A percentile compares a stretch with the other conserved stretches of the same genome.
These are phyloP conservation scores for Sebastes elongatus DNA, from an alignment of 2,797 vertebrate species.

Conservation along the genomic window DNA sequence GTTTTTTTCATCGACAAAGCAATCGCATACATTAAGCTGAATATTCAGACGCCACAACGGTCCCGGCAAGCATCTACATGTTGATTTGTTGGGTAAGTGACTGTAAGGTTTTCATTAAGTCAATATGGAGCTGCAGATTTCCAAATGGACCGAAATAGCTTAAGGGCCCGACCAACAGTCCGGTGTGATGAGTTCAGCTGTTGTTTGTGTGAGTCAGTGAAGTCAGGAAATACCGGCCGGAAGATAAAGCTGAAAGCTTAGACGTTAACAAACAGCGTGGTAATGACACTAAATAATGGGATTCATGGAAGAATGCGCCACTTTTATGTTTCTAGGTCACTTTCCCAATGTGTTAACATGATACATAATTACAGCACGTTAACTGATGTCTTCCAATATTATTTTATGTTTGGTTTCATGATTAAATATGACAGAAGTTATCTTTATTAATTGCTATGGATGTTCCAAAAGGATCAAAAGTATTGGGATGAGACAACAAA, in stretches of 20 bases:
- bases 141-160: constrained; percentile 16
- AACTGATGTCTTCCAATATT: background rate
- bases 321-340: background rate
- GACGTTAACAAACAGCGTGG: background rate
- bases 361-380: background rate
- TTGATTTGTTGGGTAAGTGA: constrained; percentile 32
- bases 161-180: constrained; percentile 1
- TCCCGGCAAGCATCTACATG: constrained; percentile 41
- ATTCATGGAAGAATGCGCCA: background rate
- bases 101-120: constrained; percentile 41
- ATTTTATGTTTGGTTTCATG: background rate
- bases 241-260: constrained; percentile 5
- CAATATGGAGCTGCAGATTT: constrained; percentile 23
- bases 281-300: background rate
- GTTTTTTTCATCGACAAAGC: constrained; percentile 17
- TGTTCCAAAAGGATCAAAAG: background rate
- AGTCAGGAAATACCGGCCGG: background rate
- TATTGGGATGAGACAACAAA: background rate
- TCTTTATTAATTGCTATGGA: background rate
- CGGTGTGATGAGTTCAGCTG: constrained; percentile 31
- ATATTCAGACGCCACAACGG: constrained; percentile 3
- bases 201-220: constrained; percentile 20
- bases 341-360: background rate
- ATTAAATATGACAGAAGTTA: background rate
- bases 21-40: constrained; percentile 1